Evolutionary conservation across 2,888 invertebrate species (phyloP), one percentile per base, ranked within the genome.

Genomic region (Eurytoma adleriae): DNA sequence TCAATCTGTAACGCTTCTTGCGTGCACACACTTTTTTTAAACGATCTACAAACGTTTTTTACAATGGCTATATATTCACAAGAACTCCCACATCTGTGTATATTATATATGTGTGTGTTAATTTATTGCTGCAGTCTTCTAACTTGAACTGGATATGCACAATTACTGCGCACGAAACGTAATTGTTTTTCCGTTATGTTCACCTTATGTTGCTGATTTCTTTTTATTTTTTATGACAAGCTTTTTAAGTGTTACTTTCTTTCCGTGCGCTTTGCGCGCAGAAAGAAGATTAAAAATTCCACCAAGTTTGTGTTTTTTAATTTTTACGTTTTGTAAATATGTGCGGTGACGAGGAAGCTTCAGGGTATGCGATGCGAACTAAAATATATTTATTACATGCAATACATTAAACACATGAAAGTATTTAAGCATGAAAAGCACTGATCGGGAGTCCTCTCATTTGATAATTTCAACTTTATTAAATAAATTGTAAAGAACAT

Each of bases 11-110:
- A 84, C 86, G 86, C 83, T 79, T 87, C 82, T 81, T 79, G 86
- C 85, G 85, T 86, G 87, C 87, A 82, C 79, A 87, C 86, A 82
- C 83, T 84, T 84, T 83, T 84, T 83, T 86, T 30, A 30, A 84
- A 75, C 77, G 79, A 82, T 83, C 83, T 84, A 85, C 79, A 83
- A 83, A 74, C 84, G 81, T 85, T 83, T 84, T 83, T 74, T 74
- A 79, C 56, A 84, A 85, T 84, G 79, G 84, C 84, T 86, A 70
- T 75, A 57, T 66, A 54, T 73, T 20, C 62, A 68, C 12, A 68
- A 66, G 27, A 66, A 66, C 66, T 71, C 66, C 57, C 71, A 71
- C 48, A 83, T 83, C 82, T 84, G 81, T 83, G 73, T 80, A 68
- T 84, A 79, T 81, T 81, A 82, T 80, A 83, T 81, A 80, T 86